Evolutionary conservation across 2,888 invertebrate species (phyloP), one percentile per base, ranked within the genome.

Genomic region (Drosophila putrida): DNA sequence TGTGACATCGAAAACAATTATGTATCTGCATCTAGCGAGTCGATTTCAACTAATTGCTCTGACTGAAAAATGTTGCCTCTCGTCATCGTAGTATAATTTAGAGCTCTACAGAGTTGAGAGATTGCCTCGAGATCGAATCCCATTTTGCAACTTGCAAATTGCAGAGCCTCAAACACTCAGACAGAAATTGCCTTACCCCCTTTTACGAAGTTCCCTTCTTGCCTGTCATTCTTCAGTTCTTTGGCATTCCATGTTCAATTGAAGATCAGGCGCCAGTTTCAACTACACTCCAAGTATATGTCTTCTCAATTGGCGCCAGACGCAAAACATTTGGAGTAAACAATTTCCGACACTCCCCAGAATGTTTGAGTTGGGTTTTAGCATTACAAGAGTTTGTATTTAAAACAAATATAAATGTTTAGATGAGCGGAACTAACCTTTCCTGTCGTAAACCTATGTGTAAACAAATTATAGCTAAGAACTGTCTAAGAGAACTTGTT

Each of bases 1-100:
- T 82, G 75, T 79, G 77, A 58, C 87, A 83, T 83, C 61, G 54
- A 75, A 68, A 65, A 63, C 51, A 35, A 35, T 33, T 67, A 47
- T 53, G 35, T 59, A 79, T 67, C 55, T 76, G 73, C 76, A 76
- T 80, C 75, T 61, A 65, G 51, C 51, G 46, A 67, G 62, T 82
- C 75, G 68, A 76, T 82, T 78, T 82, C 60, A 73, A 67, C 75
- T 75, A 82, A 83, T 85, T 83, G 80, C 66, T 79, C 59, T 75
- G 81, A 78, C 87, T 51, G 28, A 51, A 27, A 27, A 36, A 36
- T 51, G 9, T 27, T 44, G 44, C 44, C 35, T 36, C 44, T 13
- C 33, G 6, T 10, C 20, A 15, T 13, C 13, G 8, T 28, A 10
- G 13, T 28, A 10, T 41, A 33, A 60, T 60, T n/a, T n/a, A 39